phyloP scores from a whole-genome alignment of 1,140 invertebrate genomes.

The Vanessa tameamea region DNA sequence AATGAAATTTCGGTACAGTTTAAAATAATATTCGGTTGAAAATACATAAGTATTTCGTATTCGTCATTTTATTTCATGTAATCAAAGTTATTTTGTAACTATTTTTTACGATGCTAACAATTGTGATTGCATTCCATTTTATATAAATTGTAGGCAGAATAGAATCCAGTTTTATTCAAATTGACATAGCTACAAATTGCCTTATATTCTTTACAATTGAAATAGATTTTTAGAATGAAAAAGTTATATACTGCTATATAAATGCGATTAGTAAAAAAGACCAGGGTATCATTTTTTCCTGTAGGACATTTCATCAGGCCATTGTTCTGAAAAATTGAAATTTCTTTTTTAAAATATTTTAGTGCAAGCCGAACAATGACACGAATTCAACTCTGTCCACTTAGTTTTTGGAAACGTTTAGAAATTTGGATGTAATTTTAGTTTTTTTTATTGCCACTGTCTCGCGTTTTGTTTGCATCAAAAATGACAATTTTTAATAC shows the following conservation, averaged over 20 bases:
- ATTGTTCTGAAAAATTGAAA: constrained; percentile 20
- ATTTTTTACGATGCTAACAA: constrained; percentile 19
- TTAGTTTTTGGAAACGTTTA: constrained; percentile 10
- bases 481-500: too few species aligned
- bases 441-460: background rate
- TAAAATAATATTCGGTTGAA: background rate
- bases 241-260: constrained; percentile 5
- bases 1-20: too few species aligned
- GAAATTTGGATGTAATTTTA: too few species aligned
- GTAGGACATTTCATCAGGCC: constrained; percentile 21
- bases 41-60: background rate
- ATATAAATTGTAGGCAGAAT: constrained; percentile 16
- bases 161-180: constrained; percentile 4
- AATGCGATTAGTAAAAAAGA: constrained; percentile 26
- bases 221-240: constrained; percentile 8
- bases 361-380: constrained; percentile 19
- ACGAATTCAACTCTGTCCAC: constrained; percentile 17
- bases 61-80: constrained; percentile 1
- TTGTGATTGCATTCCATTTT: constrained; percentile 24
- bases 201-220: constrained; percentile 20
- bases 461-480: too few species aligned
- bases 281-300: constrained; percentile 4
- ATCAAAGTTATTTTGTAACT: constrained; percentile 1
- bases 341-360: constrained; percentile 26
- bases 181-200: constrained; percentile 22